A percentile compares a stretch with the other conserved stretches of the same genome.
These are phyloP conservation scores for Temnothorax unifasciatus DNA, from an alignment of 2,888 invertebrate species.

Conservation along the genomic window DNA sequence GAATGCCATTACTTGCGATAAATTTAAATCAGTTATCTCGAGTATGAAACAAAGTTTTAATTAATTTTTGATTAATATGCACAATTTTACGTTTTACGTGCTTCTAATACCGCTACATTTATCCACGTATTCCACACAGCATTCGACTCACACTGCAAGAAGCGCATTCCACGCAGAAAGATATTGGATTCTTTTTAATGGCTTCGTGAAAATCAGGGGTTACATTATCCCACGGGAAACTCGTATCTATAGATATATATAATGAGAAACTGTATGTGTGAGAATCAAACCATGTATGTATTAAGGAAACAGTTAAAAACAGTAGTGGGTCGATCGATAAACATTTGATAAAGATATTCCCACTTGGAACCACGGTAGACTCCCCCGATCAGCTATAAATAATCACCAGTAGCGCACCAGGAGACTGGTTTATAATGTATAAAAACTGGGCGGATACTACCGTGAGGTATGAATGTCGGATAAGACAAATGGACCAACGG, in stretches of 20 bases:
- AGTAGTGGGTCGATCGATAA: constrained; percentile 56
- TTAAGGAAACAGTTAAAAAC: constrained; percentile 38
- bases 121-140: background rate
- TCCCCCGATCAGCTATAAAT: constrained; percentile 62
- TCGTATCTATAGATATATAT: background rate
- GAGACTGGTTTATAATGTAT: constrained; percentile 62
- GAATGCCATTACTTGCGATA: background rate
- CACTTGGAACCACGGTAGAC: constrained; percentile 22
- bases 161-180: background rate
- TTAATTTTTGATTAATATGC: constrained; percentile 6
- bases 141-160: background rate
- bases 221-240: background rate
- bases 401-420: constrained; percentile 49
- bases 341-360: constrained; percentile 61
- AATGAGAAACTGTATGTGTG: background rate
- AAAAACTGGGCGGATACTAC: constrained; percentile 55
- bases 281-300: background rate
- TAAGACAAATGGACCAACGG: constrained; percentile 53
- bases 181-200: constrained; percentile 3
- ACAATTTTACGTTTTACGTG: background rate
- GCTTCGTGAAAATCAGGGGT: background rate
- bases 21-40: background rate
- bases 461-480: constrained; percentile 25
- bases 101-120: background rate
- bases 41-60: background rate